Base-by-base conservation (phyloP, 2,888 invertebrate genomes). In the Meganola albula region DNA sequence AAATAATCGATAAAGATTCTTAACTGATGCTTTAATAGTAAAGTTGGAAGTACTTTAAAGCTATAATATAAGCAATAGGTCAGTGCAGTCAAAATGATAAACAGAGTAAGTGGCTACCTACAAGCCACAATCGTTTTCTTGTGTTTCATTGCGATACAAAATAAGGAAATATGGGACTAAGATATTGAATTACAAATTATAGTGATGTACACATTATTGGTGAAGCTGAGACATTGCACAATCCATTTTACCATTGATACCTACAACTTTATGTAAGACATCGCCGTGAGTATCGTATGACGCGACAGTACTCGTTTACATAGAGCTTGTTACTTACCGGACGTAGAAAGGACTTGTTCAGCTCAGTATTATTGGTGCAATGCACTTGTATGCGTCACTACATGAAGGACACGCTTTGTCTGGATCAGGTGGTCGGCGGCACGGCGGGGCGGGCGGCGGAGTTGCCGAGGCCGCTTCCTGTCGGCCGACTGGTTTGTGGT, bases 331-430 rank as follows among this genome's bases (percentile, higher is more conserved):
- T 74, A 62, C 63, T 53, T 69, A 67, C 66, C 78, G 79, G 80
- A 79, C 69, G 64, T 76, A 64, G 59, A 74, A 74, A 74, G 67
- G 71, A 68, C 64, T 73, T 58, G 63, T 31, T 58, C 33, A n/a
- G n/a, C n/a, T n/a, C n/a, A 31, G 41, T 71, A 66, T 73, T 74
- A 73, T 66, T 80, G 74, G 80, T 78, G 77, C 78, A 80, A 79
- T 80, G 82, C 80, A 80, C 82, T 79, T 77, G 77, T 59, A 74
- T 78, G 79, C 78, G 80, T 80, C 80, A 82, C 63, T 52, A 58
- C 58, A 67, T 61, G 80, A 80, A 80, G 82, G 82, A 80, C 82
- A 77, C 69, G 79, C 79, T 80, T 80, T 80, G 82, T 80, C 80
- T 80, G 78, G 78, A 78, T 74, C 80, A 77, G 77, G 78, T 77